Percentiles rank a stretch among this genome's conserved stretches.
Conservation (phyloP, 1,140 invertebrate genomes). For the Drosophila willistoni region DNA sequence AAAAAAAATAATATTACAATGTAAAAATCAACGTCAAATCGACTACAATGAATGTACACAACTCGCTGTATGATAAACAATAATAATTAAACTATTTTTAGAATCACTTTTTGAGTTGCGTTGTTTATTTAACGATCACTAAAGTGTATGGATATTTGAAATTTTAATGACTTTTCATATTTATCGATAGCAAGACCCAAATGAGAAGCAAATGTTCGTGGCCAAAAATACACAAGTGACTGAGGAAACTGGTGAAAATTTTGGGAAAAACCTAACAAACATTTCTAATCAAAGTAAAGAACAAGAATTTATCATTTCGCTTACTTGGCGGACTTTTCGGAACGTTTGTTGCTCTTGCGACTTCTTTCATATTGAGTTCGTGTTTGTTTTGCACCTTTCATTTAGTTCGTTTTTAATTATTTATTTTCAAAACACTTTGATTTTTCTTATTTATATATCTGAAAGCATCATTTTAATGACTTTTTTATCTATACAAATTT, state of each 20-base stretch:
- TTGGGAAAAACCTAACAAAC: background rate
- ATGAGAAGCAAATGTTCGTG: slow-evolving; percentile 51
- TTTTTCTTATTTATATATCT: background rate
- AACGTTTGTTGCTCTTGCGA: slow-evolving; percentile 72
- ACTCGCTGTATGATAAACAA: slow-evolving; percentile 62
- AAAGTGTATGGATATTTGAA: slow-evolving; percentile 68
- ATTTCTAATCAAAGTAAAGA: background rate
- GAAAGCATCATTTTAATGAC: slow-evolving; percentile 25
- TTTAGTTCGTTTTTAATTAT: slow-evolving; percentile 41
- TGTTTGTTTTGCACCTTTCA: slow-evolving; percentile 72
- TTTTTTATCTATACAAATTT: slow-evolving; percentile 25
- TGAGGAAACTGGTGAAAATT: background rate
- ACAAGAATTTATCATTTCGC: slow-evolving; percentile 16
- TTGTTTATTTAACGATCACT: slow-evolving; percentile 73
- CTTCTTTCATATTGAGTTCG: slow-evolving; percentile 75
- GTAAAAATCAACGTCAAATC: slow-evolving; percentile 59
- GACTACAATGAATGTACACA: slow-evolving; percentile 44
- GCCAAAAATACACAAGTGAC: slow-evolving; percentile 29
- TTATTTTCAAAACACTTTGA: slow-evolving; percentile 6
- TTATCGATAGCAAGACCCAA: slow-evolving; percentile 39
- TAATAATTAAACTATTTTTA: slow-evolving; percentile 61
- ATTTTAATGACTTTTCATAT: slow-evolving; percentile 70
- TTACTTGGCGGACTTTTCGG: slow-evolving; percentile 77
- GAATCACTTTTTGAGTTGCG: slow-evolving; percentile 31
- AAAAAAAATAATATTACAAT: slow-evolving; percentile 28